Evolutionary conservation across 2,888 invertebrate genomes (phyloP).

Genomic region (Diloba caeruleocephala): DNA sequence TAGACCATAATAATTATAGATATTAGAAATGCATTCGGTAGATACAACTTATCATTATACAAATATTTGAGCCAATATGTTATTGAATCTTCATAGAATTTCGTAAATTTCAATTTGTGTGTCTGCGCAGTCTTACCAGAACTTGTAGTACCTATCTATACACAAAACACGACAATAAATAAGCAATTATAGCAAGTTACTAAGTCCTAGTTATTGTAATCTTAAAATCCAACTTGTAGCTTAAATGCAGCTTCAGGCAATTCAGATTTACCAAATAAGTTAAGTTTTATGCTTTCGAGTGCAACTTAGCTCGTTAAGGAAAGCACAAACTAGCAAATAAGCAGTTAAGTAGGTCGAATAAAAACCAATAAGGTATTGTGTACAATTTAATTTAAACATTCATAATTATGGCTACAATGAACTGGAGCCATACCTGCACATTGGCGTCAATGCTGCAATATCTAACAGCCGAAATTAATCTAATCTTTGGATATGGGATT

Average conservation of each 20-base stretch:
- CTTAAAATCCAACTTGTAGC: conserved; percentile 21
- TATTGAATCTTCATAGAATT: no score
- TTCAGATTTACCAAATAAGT: conserved; percentile 37
- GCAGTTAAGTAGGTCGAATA: conserved; percentile 34
- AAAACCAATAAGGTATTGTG: conserved; percentile 18
- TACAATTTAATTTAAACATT: conserved; percentile 26
- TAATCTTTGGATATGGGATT: no score
- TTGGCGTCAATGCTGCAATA: no score
- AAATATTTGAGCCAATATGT: no score
- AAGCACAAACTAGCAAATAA: conserved; percentile 25
- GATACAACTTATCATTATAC: no score
- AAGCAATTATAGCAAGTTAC: conserved; percentile 17
- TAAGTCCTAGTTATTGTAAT: conserved; percentile 4
- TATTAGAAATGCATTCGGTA: no score
- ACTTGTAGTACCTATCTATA: no score
- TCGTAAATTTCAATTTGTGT: no score
- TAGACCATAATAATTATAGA: no score
- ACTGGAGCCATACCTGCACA: no score
- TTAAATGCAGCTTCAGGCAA: conserved; percentile 32
- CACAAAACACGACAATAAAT: conserved; percentile 4
- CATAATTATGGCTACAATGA: conserved; percentile 3
- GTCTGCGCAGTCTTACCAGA: no score
- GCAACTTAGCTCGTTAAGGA: conserved; percentile 23
- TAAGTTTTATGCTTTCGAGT: conserved; percentile 24
- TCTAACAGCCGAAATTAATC: no score